These are phyloP conservation scores for Anoplopoma fimbria DNA, from an alignment of 2,113 vertebrate species.

Conservation along the genomic window DNA sequence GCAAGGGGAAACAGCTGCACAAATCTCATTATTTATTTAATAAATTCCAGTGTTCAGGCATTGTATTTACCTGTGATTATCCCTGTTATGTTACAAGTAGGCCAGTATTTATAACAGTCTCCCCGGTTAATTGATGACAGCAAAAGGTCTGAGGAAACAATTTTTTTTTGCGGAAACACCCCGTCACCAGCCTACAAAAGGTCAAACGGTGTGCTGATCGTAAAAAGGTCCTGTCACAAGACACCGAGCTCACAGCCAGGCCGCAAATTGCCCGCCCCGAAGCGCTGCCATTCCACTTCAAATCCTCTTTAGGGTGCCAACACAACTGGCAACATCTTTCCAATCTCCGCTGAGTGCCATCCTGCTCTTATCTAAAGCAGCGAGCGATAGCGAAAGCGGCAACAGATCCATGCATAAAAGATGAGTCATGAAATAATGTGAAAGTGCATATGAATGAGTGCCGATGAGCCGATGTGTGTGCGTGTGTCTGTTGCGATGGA, in stretches of 20 bases:
- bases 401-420: conserved; percentile 53
- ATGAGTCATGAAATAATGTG: conserved; percentile 45
- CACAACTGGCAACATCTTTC: conserved; percentile 6
- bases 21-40: neutral
- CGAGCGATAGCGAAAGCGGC: conserved; percentile 5
- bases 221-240: conserved; percentile 23
- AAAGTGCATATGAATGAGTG: conserved; percentile 37
- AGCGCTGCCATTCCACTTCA: conserved; percentile 27
- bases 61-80: neutral
- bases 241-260: neutral
- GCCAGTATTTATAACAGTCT: neutral
- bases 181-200: conserved; percentile 30
- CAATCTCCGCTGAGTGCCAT: conserved; percentile 25
- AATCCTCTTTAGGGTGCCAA: conserved; percentile 23
- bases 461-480: neutral
- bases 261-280: conserved; percentile 18
- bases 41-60: neutral
- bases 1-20: neutral
- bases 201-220: conserved; percentile 12
- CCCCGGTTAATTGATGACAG: neutral
- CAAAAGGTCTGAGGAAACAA: conserved; percentile 6
- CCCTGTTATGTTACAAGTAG: neutral
- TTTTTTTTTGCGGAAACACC: neutral
- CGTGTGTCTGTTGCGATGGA: neutral
- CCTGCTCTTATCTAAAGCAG: conserved; percentile 5